Evolutionary conservation across 2,797 vertebrate genomes (phyloP).

Genomic region (Muraenolepis orangiensis): DNA sequence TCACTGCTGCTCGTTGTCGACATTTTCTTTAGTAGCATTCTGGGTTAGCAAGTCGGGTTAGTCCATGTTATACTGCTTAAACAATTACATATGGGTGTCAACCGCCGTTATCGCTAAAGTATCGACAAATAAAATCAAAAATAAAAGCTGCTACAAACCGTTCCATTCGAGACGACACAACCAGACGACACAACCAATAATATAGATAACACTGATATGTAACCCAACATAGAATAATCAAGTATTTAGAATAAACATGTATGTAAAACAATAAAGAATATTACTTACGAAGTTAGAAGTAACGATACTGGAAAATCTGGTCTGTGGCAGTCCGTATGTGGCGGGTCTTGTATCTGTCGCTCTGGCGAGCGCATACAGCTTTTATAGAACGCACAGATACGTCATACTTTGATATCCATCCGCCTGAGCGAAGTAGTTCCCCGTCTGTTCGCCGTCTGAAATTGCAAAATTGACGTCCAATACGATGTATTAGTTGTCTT

Average conservation of each 20-base stretch:
- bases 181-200: too few relatives aligned
- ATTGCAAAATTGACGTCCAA: fast-evolving
- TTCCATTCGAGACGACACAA: too few relatives aligned
- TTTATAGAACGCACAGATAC: slow-evolving; percentile 46
- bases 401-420: slow-evolving; percentile 50
- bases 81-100: too few relatives aligned
- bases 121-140: too few relatives aligned
- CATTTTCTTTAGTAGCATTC: not conserved
- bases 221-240: too few relatives aligned
- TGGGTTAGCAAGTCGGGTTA: not conserved
- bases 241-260: not conserved
- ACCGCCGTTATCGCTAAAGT: too few relatives aligned
- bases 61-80: too few relatives aligned
- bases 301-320: too few relatives aligned
- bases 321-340: too few relatives aligned
- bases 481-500: not conserved
- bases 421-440: slow-evolving; percentile 64
- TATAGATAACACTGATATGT: too few relatives aligned
- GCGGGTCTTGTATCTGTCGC: too few relatives aligned
- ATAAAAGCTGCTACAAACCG: too few relatives aligned
- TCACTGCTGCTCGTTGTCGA: slow-evolving; percentile 29
- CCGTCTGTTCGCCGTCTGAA: not conserved
- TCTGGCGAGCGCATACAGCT: fast-evolving
- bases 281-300: not conserved
- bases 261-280: not conserved